Base-by-base conservation (phyloP, 37 sponge, comb jelly and placozoan genomes). In the Spongilla lacustris region DNA sequence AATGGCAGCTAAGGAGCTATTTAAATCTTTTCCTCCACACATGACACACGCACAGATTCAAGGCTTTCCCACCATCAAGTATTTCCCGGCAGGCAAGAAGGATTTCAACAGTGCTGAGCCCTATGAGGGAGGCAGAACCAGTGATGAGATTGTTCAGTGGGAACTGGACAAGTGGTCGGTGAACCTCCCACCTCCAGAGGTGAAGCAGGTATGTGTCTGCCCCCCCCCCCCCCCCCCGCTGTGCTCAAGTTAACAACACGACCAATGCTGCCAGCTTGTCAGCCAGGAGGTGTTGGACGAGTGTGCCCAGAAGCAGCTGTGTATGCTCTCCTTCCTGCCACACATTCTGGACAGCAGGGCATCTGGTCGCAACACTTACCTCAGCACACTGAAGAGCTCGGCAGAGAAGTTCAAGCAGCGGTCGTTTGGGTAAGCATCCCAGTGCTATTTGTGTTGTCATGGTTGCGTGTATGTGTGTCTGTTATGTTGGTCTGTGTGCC, bases 31-130 rank as follows among this genome's bases (percentile, higher is more conserved):
- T n/a, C n/a, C n/a, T n/a, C n/a, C n/a, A n/a, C n/a, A n/a, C n/a
- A n/a, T n/a, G n/a, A n/a, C n/a, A n/a, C n/a, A n/a, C n/a, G 67
- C 33, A 33, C 89, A 93, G 86, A 88, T 97, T 38, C 87, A 85
- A 74, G 99, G 99, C 14, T 99, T 89, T 78, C 99, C 99, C 4
- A 99, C 98, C 48, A 95, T 99, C 78, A 99, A 99, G 86, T 97
- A 85, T 79, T 99, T 97, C 89, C 97, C 96, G 0, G 90, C 90
- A 58, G 99, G 99, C 41, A 76, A 76, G 68, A 99, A 99, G 92
- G 87, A 82, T 26, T 86, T 66, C 33, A 32, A 69, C 70, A 77
- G 83, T 82, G 92, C 90, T 0, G 86, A 97, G 84, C 94, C 97
- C 31, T 99, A 97, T 71, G 76, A 84, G 34, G 99, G 99, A 24